These are phyloP conservation scores for Leucoraja ocellata DNA, from an alignment of 2,797 vertebrate genomes.

Conservation along the genomic window DNA sequence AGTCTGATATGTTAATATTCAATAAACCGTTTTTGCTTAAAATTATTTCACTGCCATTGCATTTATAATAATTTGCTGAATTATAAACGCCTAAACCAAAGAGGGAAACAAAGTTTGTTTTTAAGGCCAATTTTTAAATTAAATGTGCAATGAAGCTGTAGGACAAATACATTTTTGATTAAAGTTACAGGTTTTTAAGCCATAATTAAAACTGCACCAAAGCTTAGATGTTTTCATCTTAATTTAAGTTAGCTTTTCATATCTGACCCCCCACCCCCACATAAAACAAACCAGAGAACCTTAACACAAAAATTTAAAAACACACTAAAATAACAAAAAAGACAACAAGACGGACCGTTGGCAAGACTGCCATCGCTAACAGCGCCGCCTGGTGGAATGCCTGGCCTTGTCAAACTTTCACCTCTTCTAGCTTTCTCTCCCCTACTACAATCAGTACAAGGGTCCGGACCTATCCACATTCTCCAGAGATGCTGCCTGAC, in stretches of 20 bases:
- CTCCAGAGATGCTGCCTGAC: too few species aligned
- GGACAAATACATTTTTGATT: not conserved
- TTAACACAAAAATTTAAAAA: too few species aligned
- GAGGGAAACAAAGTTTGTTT: not conserved
- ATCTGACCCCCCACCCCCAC: too few species aligned
- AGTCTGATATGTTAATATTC: not conserved
- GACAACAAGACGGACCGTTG: too few species aligned
- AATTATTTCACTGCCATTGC: not conserved
- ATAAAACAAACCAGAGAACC: too few species aligned
- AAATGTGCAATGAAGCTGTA: not conserved
- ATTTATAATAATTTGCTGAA: not conserved
- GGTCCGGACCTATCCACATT: too few species aligned
- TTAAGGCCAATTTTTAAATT: not conserved
- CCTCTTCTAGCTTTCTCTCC: too few species aligned
- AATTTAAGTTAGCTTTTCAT: not conserved
- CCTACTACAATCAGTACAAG: too few species aligned
- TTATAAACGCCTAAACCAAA: not conserved
- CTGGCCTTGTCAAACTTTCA: too few species aligned
- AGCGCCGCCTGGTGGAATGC: too few species aligned
- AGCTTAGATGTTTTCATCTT: not conserved
- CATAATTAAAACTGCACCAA: not conserved
- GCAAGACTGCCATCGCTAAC: too few species aligned
- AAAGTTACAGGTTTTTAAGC: not conserved
- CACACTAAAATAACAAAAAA: too few species aligned
- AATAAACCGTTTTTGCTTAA: not conserved